A percentile compares a stretch with the other conserved stretches of the same genome.
Conservation (phyloP, 1,140 invertebrate genomes). For the Zaprionus camerounensis region DNA sequence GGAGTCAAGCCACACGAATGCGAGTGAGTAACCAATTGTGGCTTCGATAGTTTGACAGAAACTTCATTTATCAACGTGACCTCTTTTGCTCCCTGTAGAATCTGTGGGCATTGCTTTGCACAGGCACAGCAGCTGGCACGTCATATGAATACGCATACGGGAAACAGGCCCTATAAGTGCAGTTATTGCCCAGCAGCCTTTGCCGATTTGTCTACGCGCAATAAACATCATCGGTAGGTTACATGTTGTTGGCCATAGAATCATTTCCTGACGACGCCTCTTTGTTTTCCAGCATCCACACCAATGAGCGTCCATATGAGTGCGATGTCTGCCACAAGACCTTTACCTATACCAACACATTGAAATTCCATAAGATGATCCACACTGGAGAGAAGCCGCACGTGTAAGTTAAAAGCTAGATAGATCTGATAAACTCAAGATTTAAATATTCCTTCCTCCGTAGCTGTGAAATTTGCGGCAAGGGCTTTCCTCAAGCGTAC, state of each 20-base stretch:
- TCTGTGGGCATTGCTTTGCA: conserved; percentile 77
- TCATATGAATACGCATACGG: conserved; percentile 82
- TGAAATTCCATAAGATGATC: conserved; percentile 83
- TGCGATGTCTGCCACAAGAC: conserved; percentile 87
- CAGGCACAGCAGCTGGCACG: conserved; percentile 76
- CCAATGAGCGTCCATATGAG: conserved; percentile 86
- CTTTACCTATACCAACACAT: conserved; percentile 85
- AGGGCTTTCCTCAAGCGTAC: conserved; percentile 75
- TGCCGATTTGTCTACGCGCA: conserved; percentile 86
- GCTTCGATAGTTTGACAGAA: not conserved
- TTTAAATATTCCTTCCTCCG: not conserved
- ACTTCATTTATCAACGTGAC: not conserved
- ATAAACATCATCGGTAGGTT: conserved; percentile 86
- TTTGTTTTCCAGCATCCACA: conserved; percentile 84
- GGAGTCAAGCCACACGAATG: conserved; percentile 81
- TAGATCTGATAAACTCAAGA: not conserved
- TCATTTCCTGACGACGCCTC: not conserved
- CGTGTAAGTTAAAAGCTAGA: conserved; percentile 65
- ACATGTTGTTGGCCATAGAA: not conserved
- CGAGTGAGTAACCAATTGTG: conserved; percentile 62
- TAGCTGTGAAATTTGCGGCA: conserved; percentile 80
- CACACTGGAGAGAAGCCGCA: conserved; percentile 80
- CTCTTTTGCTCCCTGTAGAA: conserved; percentile 44
- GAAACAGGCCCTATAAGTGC: conserved; percentile 88
- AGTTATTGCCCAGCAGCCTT: conserved; percentile 89